These are phyloP conservation scores for Zaprionus camerounensis DNA, from an alignment of 1,140 invertebrate genomes.

Conservation along the genomic window DNA sequence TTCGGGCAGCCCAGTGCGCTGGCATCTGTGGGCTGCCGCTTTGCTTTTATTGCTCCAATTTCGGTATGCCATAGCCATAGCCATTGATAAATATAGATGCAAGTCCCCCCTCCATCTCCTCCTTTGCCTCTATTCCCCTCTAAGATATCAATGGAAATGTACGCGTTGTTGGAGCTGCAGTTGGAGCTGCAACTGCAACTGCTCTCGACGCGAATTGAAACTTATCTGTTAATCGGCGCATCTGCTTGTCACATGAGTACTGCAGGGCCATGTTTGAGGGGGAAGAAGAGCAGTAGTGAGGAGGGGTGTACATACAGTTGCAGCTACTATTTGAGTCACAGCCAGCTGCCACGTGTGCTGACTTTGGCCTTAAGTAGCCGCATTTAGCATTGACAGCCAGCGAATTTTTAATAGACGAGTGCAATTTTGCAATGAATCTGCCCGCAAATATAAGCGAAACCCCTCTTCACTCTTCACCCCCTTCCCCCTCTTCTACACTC, in stretches of 20 bases:
- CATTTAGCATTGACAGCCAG: constrained; percentile 50
- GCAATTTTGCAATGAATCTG: constrained; percentile 49
- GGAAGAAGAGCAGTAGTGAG: neutral
- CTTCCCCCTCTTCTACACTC: neutral
- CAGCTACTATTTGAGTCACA: constrained; percentile 32
- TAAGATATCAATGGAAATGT: constrained; percentile 65
- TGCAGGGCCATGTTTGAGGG: neutral
- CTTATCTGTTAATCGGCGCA: constrained; percentile 79
- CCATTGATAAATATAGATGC: constrained; percentile 76
- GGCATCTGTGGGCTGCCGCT: constrained; percentile 59
- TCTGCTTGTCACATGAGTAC: constrained; percentile 76
- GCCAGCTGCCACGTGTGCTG: constrained; percentile 62
- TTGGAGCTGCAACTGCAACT: constrained; percentile 9
- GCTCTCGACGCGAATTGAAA: constrained; percentile 57
- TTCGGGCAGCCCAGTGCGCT: constrained; percentile 33
- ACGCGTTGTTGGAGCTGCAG: neutral
- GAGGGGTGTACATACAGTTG: constrained; percentile 4
- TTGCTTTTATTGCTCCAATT: constrained; percentile 75
- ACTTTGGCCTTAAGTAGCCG: constrained; percentile 57
- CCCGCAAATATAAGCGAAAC: constrained; percentile 28
- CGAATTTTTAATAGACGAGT: constrained; percentile 62
- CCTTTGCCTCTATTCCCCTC: neutral
- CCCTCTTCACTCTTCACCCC: neutral
- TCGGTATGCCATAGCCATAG: constrained; percentile 66
- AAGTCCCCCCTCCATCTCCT: constrained; percentile 8